Evolutionary conservation across 30 jellyfish, hydroid and myxozoan species (phyloP).

Genomic region (Sanderia malayensis): DNA sequence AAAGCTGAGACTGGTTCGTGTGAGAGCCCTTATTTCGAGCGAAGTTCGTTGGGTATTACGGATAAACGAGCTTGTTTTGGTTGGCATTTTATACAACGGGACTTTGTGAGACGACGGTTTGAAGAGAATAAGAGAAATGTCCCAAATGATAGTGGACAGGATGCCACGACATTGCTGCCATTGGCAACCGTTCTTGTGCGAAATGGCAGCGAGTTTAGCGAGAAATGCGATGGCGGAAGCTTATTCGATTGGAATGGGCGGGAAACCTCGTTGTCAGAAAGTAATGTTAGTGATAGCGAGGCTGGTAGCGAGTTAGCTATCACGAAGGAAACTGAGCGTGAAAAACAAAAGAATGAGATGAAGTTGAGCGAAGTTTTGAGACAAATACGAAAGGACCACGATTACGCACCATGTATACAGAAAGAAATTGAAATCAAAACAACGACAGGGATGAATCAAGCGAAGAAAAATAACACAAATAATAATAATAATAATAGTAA

Average conservation of each 20-base stretch:
- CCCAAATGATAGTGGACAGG: not conserved
- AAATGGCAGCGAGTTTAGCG: conserved; percentile 27
- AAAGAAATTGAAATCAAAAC: conserved; percentile 45
- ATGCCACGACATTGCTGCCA: not conserved
- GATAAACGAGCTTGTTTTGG: conserved; percentile 36
- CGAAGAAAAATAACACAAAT: not conserved
- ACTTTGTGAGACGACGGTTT: conserved; percentile 28
- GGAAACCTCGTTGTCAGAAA: conserved; percentile 35
- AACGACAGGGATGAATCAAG: conserved; percentile 28
- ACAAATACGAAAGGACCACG: conserved; percentile 39
- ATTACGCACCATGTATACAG: conserved; percentile 54
- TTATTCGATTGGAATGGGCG: conserved; percentile 36
- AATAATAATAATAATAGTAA: no score
- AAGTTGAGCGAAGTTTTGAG: not conserved
- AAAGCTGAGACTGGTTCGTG: not conserved
- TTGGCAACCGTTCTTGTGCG: conserved; percentile 42
- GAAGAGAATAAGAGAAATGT: not conserved
- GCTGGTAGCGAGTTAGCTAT: not conserved
- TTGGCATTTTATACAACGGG: conserved; percentile 64
- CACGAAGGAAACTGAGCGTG: not conserved
- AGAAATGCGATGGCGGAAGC: conserved; percentile 20
- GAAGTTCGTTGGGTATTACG: conserved; percentile 47
- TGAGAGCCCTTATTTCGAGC: conserved; percentile 35
- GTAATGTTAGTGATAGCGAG: conserved; percentile 1
- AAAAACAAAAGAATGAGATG: not conserved